Evolutionary conservation across 2,888 invertebrate genomes (phyloP).

Genomic region (Tipula vernalis): DNA sequence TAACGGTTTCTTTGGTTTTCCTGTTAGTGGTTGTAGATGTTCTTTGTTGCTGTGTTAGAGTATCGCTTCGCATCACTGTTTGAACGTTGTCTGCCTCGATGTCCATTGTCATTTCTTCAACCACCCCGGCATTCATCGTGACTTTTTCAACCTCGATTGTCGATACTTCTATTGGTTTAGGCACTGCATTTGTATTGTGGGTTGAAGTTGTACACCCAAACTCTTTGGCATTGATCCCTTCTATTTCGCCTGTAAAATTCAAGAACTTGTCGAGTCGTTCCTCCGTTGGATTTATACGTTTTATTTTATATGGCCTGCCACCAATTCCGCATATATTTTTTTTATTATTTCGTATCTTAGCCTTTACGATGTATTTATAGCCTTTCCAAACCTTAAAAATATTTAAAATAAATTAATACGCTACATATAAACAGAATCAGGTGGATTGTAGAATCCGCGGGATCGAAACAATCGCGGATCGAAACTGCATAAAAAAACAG

Average conservation of each 20-base stretch:
- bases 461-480: too few species aligned
- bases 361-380: not conserved
- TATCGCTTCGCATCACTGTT: too few species aligned
- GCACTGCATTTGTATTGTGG: too few species aligned
- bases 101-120: too few species aligned
- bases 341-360: not conserved
- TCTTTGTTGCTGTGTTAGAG: not conserved
- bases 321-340: not conserved
- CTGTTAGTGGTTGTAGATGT: not conserved
- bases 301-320: not conserved
- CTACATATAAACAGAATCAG: too few species aligned
- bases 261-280: not conserved
- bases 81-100: too few species aligned
- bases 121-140: too few species aligned
- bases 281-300: not conserved
- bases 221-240: too few species aligned
- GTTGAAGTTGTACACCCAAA: not conserved
- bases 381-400: not conserved
- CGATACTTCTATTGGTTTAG: not conserved
- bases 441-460: too few species aligned
- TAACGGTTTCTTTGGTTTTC: not conserved
- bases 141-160: not conserved
- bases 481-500: too few species aligned
- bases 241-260: not conserved
- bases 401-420: not conserved